Conservation (phyloP, 2,888 invertebrate species). For the Halocaridina rubra region DNA sequence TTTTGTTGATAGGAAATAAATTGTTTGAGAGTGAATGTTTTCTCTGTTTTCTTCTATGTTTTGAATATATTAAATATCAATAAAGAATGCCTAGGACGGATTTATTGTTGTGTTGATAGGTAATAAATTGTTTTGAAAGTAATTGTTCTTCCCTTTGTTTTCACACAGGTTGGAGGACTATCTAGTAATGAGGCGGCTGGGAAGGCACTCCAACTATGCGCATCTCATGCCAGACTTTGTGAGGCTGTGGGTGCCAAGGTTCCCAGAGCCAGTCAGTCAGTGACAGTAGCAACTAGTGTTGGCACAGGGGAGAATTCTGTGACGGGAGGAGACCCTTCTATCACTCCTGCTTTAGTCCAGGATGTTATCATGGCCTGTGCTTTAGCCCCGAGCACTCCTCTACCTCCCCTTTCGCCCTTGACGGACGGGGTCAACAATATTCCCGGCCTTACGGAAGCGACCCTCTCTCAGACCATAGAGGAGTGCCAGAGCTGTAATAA, state of each 20-base stretch:
- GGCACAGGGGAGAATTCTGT: slow-evolving; percentile 5
- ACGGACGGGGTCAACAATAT: not conserved
- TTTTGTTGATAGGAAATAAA: too few species aligned
- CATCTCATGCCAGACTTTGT: slow-evolving; percentile 85
- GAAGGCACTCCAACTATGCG: slow-evolving; percentile 86
- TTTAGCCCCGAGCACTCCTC: slow-evolving; percentile 14
- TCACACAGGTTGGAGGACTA: slow-evolving; percentile 54
- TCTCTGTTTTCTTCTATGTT: too few species aligned
- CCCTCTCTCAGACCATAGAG: slow-evolving; percentile 40
- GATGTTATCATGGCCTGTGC: slow-evolving; percentile 50
- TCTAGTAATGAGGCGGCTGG: slow-evolving; percentile 86
- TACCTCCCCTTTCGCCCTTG: slow-evolving; percentile 37
- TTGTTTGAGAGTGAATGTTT: too few species aligned
- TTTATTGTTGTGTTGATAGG: too few species aligned
- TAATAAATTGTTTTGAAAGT: too few species aligned
- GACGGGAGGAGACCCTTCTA: not conserved
- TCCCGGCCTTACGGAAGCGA: slow-evolving; percentile 43
- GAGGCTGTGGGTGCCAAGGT: slow-evolving; percentile 70
- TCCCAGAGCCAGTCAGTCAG: slow-evolving; percentile 44
- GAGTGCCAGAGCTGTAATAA: slow-evolving; percentile 46
- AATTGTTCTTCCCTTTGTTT: too few species aligned
- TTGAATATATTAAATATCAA: too few species aligned
- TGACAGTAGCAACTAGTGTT: slow-evolving; percentile 25
- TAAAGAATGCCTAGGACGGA: too few species aligned
- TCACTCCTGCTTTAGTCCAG: slow-evolving; percentile 26